Base-by-base conservation (phyloP, 2,113 vertebrate genomes). In the Leptosomus discolor region DNA sequence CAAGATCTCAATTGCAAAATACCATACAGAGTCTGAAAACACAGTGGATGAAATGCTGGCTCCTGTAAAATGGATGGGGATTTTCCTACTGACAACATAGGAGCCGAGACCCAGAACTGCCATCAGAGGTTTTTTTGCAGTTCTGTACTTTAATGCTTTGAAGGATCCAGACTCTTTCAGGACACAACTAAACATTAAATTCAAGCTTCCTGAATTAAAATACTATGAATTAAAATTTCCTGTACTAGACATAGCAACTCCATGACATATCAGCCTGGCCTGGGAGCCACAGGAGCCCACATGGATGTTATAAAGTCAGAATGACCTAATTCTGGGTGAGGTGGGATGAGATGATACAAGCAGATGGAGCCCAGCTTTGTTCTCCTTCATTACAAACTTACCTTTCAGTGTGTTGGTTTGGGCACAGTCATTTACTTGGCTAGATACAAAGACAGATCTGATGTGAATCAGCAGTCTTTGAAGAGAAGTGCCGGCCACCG, bases 121-220 rank as follows among this genome's bases (percentile, higher is more conserved):
- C 92, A 91, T 79, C 57, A 64, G 36, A 34, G 8, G 36, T 74
- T 56, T 88, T 36, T 46, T 16, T 79, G 3, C 46, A 64, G 23
- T 58, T 78, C 70, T 71, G 21, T 65, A 82, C 39, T 85, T 91
- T 27, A 76, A 88, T 24, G 61, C 20, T 92, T 85, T 90, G 70
- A 88, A 96, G 57, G 57, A 90, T 90, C 23, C 39, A 85, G 60
- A 71, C 36, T 20, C 53, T 50, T 96, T 77, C 53, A 94, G 39
- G 39, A 84, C 48, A 91, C 6, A 54, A 36, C 9, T 63, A 45
- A 89, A 81, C 43, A 85, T 75, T 70, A 74, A 78, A 91, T 87
- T 90, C 46, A 90, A 78, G 77, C 36, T 87, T 93, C 79, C 56
- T 51, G 65, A 81, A 81, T 78, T 84, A 91, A 94, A 89, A 84